Base-by-base conservation (phyloP, 1,140 invertebrate genomes). In the Hycleus cichorii region DNA sequence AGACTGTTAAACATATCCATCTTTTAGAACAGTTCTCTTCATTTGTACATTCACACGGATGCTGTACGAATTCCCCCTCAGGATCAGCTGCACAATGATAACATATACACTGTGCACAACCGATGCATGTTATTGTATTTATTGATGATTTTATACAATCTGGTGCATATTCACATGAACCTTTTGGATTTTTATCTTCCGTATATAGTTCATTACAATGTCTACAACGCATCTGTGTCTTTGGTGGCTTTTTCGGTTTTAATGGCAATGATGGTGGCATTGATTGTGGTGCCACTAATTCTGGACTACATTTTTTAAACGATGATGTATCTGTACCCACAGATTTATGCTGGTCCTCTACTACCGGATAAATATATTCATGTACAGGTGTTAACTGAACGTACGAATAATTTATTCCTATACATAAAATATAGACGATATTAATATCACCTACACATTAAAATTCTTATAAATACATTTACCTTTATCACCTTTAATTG, bases 21-120 rank as follows among this genome's bases (percentile, higher is more conserved):
- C 83, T 74, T 66, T 78, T 81, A 12, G 75, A 74, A 73, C 82
- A 84, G 4, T 76, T 75, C 54, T 80, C 79, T 73, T 80, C 80
- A 0, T 72, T 49, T 55, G 69, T 79, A 71, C 87, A 89, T 32
- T 85, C 83, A 79, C 91, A 94, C 12, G 91, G 90, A 74, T 90
- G 88, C 65, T 83, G 81, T 12, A 81, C 80, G 73, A 87, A 87
- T 56, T 89, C 87, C n/a, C 84, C 83, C 69, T 93, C 90, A 2
- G 85, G 80, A 73, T 95, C 92, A 42, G 88, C 84, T 82, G 93
- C 88, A 71, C 93, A 95, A 77, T 95, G 93, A 76, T 95, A 96
- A 63, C 95, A 80, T 82, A 95, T 86, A 67, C 91, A 90, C 72
- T 89, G 82, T 11, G 76, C 71, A 71, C 89, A 90, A 10, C 84